Conservation (phyloP, 2,113 vertebrate species). For the Megalops atlanticus region DNA sequence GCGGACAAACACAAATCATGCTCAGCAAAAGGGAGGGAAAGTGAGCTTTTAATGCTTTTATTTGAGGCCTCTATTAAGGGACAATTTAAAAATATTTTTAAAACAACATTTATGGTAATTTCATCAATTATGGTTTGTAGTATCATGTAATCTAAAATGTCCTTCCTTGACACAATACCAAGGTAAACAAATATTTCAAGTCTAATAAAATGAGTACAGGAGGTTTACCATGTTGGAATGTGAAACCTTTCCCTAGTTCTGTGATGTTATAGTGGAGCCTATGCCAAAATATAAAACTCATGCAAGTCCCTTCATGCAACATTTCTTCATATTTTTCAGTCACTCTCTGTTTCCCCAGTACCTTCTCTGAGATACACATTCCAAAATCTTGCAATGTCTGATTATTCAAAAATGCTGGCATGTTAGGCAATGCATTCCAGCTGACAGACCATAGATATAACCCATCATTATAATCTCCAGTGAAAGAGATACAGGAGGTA, state of each 20-base stretch:
- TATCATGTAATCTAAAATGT: not conserved
- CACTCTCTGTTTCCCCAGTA: conserved; percentile 50
- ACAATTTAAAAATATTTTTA: not conserved
- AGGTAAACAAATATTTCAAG: not conserved
- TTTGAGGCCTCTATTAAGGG: too few relatives aligned
- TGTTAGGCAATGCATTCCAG: conserved; percentile 34
- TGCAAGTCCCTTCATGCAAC: not conserved
- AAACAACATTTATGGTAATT: not conserved
- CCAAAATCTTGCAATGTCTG: conserved; percentile 62
- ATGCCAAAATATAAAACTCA: not conserved
- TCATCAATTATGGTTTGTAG: not conserved
- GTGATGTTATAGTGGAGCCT: not conserved
- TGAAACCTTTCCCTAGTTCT: not conserved
- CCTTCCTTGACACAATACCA: not conserved
- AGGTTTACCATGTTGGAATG: not conserved
- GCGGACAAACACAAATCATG: conserved; percentile 19
- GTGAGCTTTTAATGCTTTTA: not conserved
- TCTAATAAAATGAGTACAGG: not conserved
- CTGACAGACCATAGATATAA: conserved; percentile 35
- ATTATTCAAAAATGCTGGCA: conserved; percentile 64
- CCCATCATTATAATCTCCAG: conserved; percentile 5
- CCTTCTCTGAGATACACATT: conserved; percentile 58
- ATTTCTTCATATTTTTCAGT: not conserved
- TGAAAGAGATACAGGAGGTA: not conserved
- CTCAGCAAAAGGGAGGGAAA: not conserved